Base-by-base conservation (phyloP, 2,888 invertebrate genomes). In the Oxycera nigricornis region DNA sequence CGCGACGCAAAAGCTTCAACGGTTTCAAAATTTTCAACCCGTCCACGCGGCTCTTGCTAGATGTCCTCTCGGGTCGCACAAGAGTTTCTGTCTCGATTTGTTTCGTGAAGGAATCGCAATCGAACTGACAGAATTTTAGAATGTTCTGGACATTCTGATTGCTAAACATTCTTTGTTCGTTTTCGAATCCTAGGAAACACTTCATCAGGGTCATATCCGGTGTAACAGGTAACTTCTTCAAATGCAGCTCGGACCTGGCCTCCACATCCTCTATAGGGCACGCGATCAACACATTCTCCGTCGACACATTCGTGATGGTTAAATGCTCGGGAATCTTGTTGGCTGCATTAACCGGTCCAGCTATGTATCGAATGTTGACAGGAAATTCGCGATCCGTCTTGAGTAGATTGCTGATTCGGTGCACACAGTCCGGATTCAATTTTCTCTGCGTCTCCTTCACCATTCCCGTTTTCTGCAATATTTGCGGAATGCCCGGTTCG, bases 1-100 rank as follows among this genome's bases (percentile, higher is more conserved):
- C 85, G 24, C 85, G 83, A 7, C 84, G 78, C 77, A 85, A 75
- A 39, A 85, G 75, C 76, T 83, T 84, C 50, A 85, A 59, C 0
- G 85, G 84, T 80, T 89, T 88, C 77, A 89, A 85, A 76, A 87
- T 88, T 74, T 88, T 87, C 73, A 89, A 84, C 46, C 88, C 73
- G 74, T 89, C 89, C 0, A 87, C 88, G 84, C 83, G 80, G 35
- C 82, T 82, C 59, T 83, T 92, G 89, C 82, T 83, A 4, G 81
- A 80, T 0, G 83, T 82, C 1, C 83, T 82, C 50, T 84, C 84
- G 87, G 87, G 78, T 14, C 83, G 80, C 73, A 82, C 81, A 65
- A 83, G 65, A 73, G 82, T 78, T 84, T 86, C 83, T 73, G 83
- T 80, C 77, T 86, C 85, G 20, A 85, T 82, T 79, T 83, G 80